Percentiles rank a stretch among this genome's conserved stretches.
Evolutionary conservation across 2,113 vertebrate genomes (phyloP).

Genomic region (Podarcis muralis): DNA sequence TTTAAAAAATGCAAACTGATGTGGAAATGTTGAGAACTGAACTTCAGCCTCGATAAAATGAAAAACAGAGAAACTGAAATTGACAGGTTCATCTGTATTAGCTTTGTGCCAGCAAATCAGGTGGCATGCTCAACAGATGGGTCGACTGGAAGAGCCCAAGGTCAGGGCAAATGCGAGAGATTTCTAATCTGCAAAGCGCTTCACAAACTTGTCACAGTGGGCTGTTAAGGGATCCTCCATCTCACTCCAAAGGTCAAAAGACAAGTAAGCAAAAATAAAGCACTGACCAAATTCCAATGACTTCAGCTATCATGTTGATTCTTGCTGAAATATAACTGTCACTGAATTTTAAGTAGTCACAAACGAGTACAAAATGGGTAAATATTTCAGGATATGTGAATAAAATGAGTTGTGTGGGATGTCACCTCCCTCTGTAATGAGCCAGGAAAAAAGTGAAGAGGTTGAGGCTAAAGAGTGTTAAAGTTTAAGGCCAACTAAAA

Average conservation of each 20-base stretch:
- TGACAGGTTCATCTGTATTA: too few relatives aligned
- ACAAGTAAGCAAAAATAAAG: not conserved
- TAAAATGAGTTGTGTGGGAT: constrained; percentile 15
- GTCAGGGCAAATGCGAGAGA: not conserved
- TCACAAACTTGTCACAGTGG: not conserved
- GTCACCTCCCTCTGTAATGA: constrained; percentile 39
- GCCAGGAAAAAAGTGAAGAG: constrained; percentile 23
- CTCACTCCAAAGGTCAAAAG: not conserved
- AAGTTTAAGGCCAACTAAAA: not conserved
- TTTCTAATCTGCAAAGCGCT: not conserved
- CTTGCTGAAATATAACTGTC: not conserved
- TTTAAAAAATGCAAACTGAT: too few relatives aligned
- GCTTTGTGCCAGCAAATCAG: too few relatives aligned
- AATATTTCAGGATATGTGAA: constrained; percentile 3
- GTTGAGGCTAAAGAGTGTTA: constrained; percentile 51
- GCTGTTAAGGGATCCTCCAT: not conserved
- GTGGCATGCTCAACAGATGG: too few relatives aligned
- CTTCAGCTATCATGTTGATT: not conserved
- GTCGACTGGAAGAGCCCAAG: too few relatives aligned
- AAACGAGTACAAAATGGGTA: not conserved
- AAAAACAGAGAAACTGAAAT: too few relatives aligned
- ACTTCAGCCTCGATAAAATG: too few relatives aligned
- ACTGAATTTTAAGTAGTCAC: not conserved
- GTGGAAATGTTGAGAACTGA: too few relatives aligned
- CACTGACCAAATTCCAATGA: rapidly evolving